Evolutionary conservation across 2,797 vertebrate species (phyloP).

Genomic region (Phataginus tricuspis): DNA sequence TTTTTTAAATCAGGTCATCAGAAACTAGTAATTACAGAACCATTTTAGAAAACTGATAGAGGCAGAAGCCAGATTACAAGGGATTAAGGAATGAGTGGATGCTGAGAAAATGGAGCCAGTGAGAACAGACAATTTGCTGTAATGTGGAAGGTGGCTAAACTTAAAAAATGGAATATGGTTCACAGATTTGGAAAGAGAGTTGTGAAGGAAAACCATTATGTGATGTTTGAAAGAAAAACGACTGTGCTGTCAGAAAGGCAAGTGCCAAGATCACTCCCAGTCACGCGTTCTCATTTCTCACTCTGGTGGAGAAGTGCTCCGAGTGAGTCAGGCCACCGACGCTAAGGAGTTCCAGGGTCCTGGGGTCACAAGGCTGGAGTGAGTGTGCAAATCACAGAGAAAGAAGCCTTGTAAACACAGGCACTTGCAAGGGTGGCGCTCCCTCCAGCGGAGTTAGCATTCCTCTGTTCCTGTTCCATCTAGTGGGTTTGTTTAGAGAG

Average conservation of each 20-base stretch:
- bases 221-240: constrained; percentile 46
- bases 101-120: background rate
- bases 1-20: background rate
- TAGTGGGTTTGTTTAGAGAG: constrained; percentile 51
- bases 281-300: constrained; percentile 52
- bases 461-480: background rate
- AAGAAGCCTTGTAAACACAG: background rate
- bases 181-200: constrained; percentile 31
- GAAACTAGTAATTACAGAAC: background rate
- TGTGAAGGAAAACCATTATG: constrained; percentile 35
- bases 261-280: constrained; percentile 24
- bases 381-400: background rate
- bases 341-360: constrained; percentile 59
- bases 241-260: constrained; percentile 11
- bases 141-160: background rate
- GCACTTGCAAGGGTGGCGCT: background rate
- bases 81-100: background rate
- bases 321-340: constrained; percentile 54
- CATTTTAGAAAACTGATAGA: background rate
- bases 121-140: background rate
- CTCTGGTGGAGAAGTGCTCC: constrained; percentile 39
- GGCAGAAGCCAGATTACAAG: background rate
- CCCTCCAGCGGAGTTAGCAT: fast-evolving
- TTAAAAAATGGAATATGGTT: constrained; percentile 22
- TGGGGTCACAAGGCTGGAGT: constrained; percentile 57